These are phyloP conservation scores for Drosophila varians DNA, from an alignment of 1,140 invertebrate species.

Conservation along the genomic window DNA sequence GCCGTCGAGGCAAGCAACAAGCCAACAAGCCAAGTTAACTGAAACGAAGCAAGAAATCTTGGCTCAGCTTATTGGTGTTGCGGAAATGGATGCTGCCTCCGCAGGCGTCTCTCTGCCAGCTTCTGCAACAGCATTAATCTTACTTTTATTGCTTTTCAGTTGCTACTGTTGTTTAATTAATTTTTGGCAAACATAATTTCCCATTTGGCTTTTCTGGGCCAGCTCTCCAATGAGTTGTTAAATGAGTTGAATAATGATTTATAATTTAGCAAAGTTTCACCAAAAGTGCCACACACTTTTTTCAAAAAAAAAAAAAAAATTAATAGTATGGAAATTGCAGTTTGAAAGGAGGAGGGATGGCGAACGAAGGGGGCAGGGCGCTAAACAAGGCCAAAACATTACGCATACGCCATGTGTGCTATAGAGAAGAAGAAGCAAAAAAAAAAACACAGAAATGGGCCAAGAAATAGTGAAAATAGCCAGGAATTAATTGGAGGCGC, in stretches of 20 bases:
- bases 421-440: neutral
- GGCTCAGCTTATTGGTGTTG: constrained; percentile 38
- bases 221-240: constrained; percentile 53
- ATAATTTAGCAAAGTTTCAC: constrained; percentile 48
- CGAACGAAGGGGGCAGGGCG: constrained; percentile 5
- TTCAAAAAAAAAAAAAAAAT: constrained; percentile 30
- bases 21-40: constrained; percentile 37
- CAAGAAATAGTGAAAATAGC: constrained; percentile 52
- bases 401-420: constrained; percentile 66
- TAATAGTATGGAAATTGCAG: constrained; percentile 63
- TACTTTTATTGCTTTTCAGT: constrained; percentile 51
- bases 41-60: constrained; percentile 40
- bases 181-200: constrained; percentile 71
- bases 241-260: constrained; percentile 78
- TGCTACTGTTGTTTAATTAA: constrained; percentile 67
- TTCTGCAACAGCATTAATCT: constrained; percentile 45
- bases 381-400: constrained; percentile 56
- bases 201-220: constrained; percentile 50
- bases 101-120: constrained; percentile 6
- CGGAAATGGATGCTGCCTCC: constrained; percentile 35
- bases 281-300: constrained; percentile 3
- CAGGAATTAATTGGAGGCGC: constrained; percentile 61
- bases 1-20: constrained; percentile 23
- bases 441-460: constrained; percentile 4
- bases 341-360: neutral